Evolutionary conservation across 2,797 vertebrate species (phyloP), one percentile per base, ranked within the genome.

Genomic region (Oryzias dopingdopingensis): DNA sequence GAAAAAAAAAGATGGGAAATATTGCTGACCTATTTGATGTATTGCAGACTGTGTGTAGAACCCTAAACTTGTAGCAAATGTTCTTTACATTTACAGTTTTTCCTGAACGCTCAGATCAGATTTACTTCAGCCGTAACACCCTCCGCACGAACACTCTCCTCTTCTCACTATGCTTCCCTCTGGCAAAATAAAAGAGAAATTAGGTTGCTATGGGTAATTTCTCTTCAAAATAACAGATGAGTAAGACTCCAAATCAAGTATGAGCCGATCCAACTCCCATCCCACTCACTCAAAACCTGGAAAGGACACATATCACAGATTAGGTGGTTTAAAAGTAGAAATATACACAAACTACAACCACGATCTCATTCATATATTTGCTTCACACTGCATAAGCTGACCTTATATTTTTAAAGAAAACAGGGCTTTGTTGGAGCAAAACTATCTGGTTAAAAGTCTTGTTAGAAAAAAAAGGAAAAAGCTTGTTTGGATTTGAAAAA

Each of bases 21-120:
- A 81, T 87, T 81, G 81, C 83, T 78, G 78, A 88, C 82, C 81
- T 86, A 86, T 85, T 89, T 90, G 85, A 88, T 76, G 62, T 66
- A 74, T 83, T 80, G 77, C 82, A 79, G 84, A 83, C 84, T 75
- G 79, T 72, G 76, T 69, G 71, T 76, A 80, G 81, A 82, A 82
- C 77, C 80, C 68, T 57, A 75, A 72, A 74, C 78, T 82, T 83
- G 85, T 74, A 74, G 72, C 70, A 86, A 83, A 85, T 83, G 71
- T 70, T 77, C 83, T 77, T 66, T 80, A 78, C 76, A 79, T 80
- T 71, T 46, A 80, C 72, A 37, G 66, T 70, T 73, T 79, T 88
- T 85, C 32, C 79, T 80, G 86, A 71, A 79, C 55, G 49, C 77
- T 76, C 67, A 76, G 77, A 88, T 81, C 62, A 73, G 66, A 68